These are phyloP conservation scores for human DNA, from an alignment of 2,113 vertebrate genomes.

Conservation along the genomic window GRCh38 chr21:40085001-40085500, in stretches of 20 bases:
- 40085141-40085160: not conserved
- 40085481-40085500: not conserved
- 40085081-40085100: not conserved
- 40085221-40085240: not conserved
- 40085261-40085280: not conserved
- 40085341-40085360: not conserved
- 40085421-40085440: not conserved
- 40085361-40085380: not conserved
- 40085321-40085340: not conserved
- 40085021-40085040: not conserved
- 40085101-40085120: not conserved
- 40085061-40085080: not conserved
- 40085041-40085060: not conserved
- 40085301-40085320: not conserved
- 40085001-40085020: not conserved
- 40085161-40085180: not conserved
- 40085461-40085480: not conserved
- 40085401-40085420: not conserved
- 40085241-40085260: not conserved
- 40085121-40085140: not conserved
- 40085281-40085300: not conserved
- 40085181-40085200: not conserved
- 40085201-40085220: not conserved
- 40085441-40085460: not conserved
- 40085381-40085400: not conserved